Evolutionary conservation across 2,888 invertebrate genomes (phyloP).

Genomic region (Nomada fucata): DNA sequence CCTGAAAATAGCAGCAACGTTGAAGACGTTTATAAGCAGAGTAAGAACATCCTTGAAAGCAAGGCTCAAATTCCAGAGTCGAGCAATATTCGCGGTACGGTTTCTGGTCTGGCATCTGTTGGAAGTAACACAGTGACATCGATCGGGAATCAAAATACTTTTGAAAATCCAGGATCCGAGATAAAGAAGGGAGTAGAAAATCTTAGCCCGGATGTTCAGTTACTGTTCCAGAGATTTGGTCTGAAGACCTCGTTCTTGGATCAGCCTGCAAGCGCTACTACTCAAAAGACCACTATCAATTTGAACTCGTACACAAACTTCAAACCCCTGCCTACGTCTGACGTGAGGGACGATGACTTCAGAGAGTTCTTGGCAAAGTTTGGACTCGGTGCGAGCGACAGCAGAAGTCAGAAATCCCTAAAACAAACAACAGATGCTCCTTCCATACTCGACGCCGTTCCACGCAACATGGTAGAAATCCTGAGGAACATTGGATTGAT

Average conservation of each 20-base stretch:
- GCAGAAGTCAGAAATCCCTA: slow-evolving; percentile 76
- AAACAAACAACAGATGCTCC: slow-evolving; percentile 52
- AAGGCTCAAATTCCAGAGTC: slow-evolving; percentile 66
- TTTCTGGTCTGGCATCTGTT: slow-evolving; percentile 55
- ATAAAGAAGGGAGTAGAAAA: slow-evolving; percentile 78
- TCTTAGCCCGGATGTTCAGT: slow-evolving; percentile 79
- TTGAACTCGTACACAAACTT: slow-evolving; percentile 83
- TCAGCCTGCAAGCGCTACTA: slow-evolving; percentile 65
- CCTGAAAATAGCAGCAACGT: slow-evolving; percentile 67
- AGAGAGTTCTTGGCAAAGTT: slow-evolving; percentile 84
- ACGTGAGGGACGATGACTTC: slow-evolving; percentile 82
- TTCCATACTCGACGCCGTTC: slow-evolving; percentile 78
- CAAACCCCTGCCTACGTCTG: slow-evolving; percentile 83
- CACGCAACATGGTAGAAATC: slow-evolving; percentile 81
- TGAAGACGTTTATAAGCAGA: slow-evolving; percentile 56
- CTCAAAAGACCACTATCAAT: slow-evolving; percentile 68
- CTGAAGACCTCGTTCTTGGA: slow-evolving; percentile 70
- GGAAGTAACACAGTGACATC: slow-evolving; percentile 58
- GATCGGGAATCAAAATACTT: slow-evolving; percentile 74
- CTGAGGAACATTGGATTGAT: slow-evolving; percentile 83
- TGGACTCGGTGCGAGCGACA: slow-evolving; percentile 80
- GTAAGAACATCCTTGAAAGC: slow-evolving; percentile 54
- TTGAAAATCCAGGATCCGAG: slow-evolving; percentile 67
- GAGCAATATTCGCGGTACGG: slow-evolving; percentile 50
- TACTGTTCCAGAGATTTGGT: slow-evolving; percentile 80